Evolutionary conservation across 2,797 vertebrate genomes (phyloP).

Genomic region (Centropyge bicolor): DNA sequence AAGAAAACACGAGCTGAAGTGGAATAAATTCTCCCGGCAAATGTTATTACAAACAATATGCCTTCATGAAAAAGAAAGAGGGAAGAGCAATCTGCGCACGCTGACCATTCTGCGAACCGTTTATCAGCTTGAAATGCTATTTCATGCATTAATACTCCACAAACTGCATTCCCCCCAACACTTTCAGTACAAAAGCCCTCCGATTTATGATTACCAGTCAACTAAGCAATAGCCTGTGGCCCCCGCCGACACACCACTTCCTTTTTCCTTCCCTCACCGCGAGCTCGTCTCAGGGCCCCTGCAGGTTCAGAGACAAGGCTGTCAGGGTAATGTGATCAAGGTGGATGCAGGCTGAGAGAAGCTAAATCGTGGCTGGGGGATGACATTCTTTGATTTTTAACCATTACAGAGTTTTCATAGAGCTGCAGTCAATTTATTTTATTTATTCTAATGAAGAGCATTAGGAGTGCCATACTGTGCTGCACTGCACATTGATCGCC

Average conservation of each 20-base stretch:
- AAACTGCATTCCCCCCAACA: slow-evolving; percentile 75
- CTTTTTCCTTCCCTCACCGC: slow-evolving; percentile 62
- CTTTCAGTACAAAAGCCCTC: slow-evolving; percentile 78
- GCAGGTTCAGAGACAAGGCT: slow-evolving; percentile 78
- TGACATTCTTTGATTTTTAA: slow-evolving; percentile 99
- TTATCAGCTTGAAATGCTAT: slow-evolving; percentile 89
- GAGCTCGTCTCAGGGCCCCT: slow-evolving; percentile 74
- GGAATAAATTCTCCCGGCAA: slow-evolving; percentile 81
- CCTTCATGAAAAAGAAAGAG: slow-evolving; percentile 71
- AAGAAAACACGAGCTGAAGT: slow-evolving; percentile 74
- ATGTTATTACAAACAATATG: slow-evolving; percentile 84
- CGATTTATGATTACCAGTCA: slow-evolving; percentile 86
- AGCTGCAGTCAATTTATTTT: slow-evolving; percentile 99
- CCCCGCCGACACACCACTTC: slow-evolving; percentile 74
- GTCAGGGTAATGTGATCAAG: slow-evolving; percentile 94
- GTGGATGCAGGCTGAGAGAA: slow-evolving; percentile 92
- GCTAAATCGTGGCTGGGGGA: slow-evolving; percentile 93
- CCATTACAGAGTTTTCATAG: slow-evolving; percentile 99
- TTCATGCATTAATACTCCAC: slow-evolving; percentile 88
- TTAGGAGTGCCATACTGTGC: slow-evolving; percentile 99
- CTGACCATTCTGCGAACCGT: slow-evolving; percentile 79
- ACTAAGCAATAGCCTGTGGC: slow-evolving; percentile 82
- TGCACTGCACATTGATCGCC: slow-evolving; percentile 98
- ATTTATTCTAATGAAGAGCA: slow-evolving; percentile 99
- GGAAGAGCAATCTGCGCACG: slow-evolving; percentile 75